Evolutionary conservation across 1,140 invertebrate genomes (phyloP).

Genomic region (Trachymyrmex septentrionalis): DNA sequence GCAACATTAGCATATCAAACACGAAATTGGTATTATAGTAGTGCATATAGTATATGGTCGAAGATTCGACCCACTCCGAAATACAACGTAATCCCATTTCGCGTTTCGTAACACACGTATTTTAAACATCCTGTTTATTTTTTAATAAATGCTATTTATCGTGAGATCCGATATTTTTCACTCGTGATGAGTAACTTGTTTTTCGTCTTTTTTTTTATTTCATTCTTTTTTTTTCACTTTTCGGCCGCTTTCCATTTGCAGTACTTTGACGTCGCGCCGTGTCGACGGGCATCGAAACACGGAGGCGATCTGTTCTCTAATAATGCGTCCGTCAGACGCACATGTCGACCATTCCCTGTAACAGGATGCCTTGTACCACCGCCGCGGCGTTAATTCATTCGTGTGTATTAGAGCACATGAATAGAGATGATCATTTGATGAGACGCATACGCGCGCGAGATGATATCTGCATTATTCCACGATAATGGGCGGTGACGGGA

Average conservation of each 20-base stretch:
- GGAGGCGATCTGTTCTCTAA: slow-evolving; percentile 38
- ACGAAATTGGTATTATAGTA: no score
- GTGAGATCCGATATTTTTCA: slow-evolving; percentile 5
- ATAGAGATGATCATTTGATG: slow-evolving; percentile 58
- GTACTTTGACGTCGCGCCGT: neutral
- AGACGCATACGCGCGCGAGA: slow-evolving; percentile 36
- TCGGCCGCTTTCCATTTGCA: slow-evolving; percentile 9
- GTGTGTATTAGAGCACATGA: slow-evolving; percentile 59
- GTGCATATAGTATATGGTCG: no score
- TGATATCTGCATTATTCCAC: slow-evolving; percentile 56
- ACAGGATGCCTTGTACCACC: slow-evolving; percentile 38
- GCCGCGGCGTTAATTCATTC: slow-evolving; percentile 31
- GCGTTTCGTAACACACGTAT: no score
- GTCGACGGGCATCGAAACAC: slow-evolving; percentile 11
- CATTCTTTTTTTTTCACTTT: neutral
- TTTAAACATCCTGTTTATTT: neutral
- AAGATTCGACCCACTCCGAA: neutral
- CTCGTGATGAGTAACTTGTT: neutral
- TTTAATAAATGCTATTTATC: slow-evolving; percentile 5
- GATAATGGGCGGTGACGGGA: slow-evolving; percentile 36
- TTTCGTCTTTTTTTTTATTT: neutral
- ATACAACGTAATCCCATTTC: neutral
- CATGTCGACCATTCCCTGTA: slow-evolving; percentile 34
- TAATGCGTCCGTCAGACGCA: slow-evolving; percentile 44
- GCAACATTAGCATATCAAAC: no score